Evolutionary conservation across 1,140 invertebrate species (phyloP).

Genomic region (Diploscapter pachys): DNA sequence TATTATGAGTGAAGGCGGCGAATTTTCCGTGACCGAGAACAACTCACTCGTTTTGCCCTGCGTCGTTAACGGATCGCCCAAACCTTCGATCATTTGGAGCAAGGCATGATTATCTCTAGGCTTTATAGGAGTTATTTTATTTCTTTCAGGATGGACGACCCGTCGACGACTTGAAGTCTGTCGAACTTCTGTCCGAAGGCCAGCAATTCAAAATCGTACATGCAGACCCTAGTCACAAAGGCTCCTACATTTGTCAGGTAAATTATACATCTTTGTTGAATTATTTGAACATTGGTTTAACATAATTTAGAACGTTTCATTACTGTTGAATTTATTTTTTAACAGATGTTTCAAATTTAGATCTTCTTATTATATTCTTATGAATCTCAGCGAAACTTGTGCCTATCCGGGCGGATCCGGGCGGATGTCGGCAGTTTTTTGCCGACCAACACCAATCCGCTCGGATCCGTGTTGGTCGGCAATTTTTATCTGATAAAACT

Average conservation of each 20-base stretch:
- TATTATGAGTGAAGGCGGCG: slow-evolving; percentile 47
- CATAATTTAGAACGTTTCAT: no score
- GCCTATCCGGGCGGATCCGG: no score
- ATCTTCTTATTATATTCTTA: no score
- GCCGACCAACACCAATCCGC: no score
- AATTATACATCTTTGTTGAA: no score
- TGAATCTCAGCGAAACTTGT: no score
- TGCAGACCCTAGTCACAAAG: slow-evolving; percentile 43
- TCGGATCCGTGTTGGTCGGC: no score
- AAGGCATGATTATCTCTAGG: slow-evolving; percentile 9
- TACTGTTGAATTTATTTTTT: no score
- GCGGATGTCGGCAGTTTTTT: no score
- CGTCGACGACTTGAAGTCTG: slow-evolving; percentile 24
- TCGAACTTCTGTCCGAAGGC: slow-evolving; percentile 37
- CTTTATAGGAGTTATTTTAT: background rate
- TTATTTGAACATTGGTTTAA: no score
- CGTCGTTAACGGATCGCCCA: slow-evolving; percentile 59
- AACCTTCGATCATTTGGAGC: slow-evolving; percentile 46
- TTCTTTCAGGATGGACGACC: slow-evolving; percentile 26
- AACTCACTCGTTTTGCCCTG: slow-evolving; percentile 59
- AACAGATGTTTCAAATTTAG: no score
- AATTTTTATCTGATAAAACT: no score
- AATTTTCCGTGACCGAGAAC: slow-evolving; percentile 49
- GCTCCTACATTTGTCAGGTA: slow-evolving; percentile 58
- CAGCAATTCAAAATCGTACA: slow-evolving; percentile 43